phyloP scores from a whole-genome alignment of 2,113 vertebrate genomes.

The Syngnathus floridae region DNA sequence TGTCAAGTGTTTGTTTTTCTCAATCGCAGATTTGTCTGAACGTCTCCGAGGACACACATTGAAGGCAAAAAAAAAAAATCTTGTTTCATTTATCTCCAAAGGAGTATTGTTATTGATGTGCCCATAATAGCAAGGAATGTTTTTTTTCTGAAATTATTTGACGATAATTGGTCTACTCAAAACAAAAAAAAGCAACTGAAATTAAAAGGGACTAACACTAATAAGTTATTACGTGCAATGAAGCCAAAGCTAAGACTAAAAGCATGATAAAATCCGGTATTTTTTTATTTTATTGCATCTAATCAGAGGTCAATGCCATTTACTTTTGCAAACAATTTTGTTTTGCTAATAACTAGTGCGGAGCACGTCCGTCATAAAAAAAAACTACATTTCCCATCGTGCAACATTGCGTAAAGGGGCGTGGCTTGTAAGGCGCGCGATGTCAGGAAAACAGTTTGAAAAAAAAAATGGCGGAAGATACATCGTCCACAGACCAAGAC shows the following conservation, averaged over 20 bases:
- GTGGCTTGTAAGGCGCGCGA: constrained; percentile 48
- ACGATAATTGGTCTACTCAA: not conserved
- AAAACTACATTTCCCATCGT: constrained; percentile 64
- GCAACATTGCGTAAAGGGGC: constrained; percentile 9
- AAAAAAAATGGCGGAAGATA: constrained; percentile 69
- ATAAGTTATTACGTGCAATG: not conserved
- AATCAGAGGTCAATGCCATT: no score
- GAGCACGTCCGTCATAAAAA: not conserved
- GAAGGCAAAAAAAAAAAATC: not conserved
- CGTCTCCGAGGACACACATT: not conserved
- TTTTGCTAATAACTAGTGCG: no score
- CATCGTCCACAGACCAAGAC: not conserved
- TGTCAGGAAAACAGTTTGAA: constrained; percentile 52
- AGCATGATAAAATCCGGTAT: not conserved
- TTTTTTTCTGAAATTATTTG: not conserved
- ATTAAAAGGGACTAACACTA: not conserved
- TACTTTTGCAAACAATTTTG: no score
- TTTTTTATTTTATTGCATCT: not conserved
- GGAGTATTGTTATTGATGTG: not conserved
- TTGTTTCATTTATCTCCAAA: not conserved
- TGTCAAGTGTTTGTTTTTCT: constrained; percentile 39
- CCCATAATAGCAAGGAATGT: not conserved
- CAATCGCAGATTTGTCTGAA: constrained; percentile 5
- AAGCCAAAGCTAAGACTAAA: not conserved
- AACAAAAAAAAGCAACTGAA: not conserved